Evolutionary conservation across 2,888 invertebrate species (phyloP).

Genomic region (Archips crataeganus): DNA sequence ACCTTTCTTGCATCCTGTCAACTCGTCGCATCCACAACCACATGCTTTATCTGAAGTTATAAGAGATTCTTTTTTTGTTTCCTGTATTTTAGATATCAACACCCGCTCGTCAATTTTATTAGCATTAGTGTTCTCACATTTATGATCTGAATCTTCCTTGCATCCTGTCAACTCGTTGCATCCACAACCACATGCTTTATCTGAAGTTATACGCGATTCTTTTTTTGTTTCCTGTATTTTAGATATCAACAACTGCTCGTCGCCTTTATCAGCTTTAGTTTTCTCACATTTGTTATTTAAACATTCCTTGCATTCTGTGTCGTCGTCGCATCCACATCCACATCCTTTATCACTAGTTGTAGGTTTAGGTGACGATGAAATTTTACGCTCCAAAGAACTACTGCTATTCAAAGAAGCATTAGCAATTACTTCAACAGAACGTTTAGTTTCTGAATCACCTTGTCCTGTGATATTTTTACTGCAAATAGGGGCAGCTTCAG

Average conservation of each 20-base stretch:
- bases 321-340: slow-evolving; percentile 17
- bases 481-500: background rate
- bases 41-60: slow-evolving; percentile 13
- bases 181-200: slow-evolving; percentile 20
- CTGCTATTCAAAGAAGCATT: background rate
- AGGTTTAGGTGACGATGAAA: background rate
- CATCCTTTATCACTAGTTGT: slow-evolving; percentile 10
- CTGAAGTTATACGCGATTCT: background rate
- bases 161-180: slow-evolving; percentile 6
- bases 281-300: background rate
- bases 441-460: background rate
- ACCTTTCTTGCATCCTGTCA: slow-evolving; percentile 9
- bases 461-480: background rate
- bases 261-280: slow-evolving; percentile 4
- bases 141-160: slow-evolving; percentile 8
- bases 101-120: background rate
- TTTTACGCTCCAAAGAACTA: background rate
- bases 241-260: background rate
- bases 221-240: slow-evolving; percentile 7
- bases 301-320: slow-evolving; percentile 6
- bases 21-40: slow-evolving; percentile 18
- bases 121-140: slow-evolving; percentile 6
- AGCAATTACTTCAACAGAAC: background rate
- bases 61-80: background rate
- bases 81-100: slow-evolving; percentile 1